Evolutionary conservation across 2,113 vertebrate genomes (phyloP).

Genomic region (Pithys albifrons): DNA sequence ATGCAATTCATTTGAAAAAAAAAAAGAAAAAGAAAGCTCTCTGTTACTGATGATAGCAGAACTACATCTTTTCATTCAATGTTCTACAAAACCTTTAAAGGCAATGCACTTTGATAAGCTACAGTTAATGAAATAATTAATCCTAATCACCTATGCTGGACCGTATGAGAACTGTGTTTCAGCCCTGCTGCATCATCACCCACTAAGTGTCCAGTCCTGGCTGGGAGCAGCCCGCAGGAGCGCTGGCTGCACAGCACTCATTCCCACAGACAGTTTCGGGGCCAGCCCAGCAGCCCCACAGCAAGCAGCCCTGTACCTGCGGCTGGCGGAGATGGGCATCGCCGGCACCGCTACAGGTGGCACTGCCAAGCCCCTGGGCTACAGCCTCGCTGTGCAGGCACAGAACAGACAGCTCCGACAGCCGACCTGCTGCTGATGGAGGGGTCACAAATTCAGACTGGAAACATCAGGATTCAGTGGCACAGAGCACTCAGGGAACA

Average conservation of each 20-base stretch:
- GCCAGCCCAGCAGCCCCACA: neutral
- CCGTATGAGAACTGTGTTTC: neutral
- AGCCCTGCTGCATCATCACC: neutral
- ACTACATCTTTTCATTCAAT: neutral
- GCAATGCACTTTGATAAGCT: conserved; percentile 17
- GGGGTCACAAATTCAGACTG: neutral
- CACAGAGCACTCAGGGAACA: neutral
- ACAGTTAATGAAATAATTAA: conserved; percentile 25
- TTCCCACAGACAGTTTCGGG: neutral
- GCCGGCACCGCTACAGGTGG: neutral
- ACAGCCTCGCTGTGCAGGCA: neutral
- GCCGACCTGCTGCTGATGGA: neutral
- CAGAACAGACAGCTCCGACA: neutral
- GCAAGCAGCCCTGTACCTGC: neutral
- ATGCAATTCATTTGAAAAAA: conserved; percentile 44
- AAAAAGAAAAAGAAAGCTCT: neutral
- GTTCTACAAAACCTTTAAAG: neutral
- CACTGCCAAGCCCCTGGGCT: neutral
- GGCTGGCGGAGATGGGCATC: neutral
- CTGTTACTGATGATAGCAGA: neutral
- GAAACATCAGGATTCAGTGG: neutral
- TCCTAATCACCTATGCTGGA: neutral
- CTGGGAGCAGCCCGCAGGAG: neutral
- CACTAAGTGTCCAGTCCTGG: neutral
- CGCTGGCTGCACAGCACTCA: neutral